Percentiles rank a stretch among this genome's conserved stretches.
Evolutionary conservation across 2,113 vertebrate species (phyloP).

Genomic region (Cichladusa arquata): DNA sequence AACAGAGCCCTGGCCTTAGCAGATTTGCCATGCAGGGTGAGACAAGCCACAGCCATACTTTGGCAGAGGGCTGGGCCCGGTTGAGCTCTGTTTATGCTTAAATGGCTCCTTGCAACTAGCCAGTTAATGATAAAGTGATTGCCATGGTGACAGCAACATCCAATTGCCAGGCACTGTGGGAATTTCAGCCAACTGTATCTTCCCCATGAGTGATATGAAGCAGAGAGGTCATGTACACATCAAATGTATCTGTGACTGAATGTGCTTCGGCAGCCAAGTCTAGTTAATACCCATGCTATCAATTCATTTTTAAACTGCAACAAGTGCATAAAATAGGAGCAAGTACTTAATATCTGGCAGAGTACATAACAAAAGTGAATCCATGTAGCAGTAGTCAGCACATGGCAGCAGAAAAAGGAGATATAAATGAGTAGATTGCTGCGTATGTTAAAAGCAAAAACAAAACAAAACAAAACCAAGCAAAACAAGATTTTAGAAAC

Average conservation of each 20-base stretch:
- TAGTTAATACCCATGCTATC: not conserved
- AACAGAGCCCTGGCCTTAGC: not conserved
- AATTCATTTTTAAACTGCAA: fast-evolving
- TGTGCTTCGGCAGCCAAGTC: not conserved
- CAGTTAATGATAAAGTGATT: not conserved
- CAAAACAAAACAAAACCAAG: not conserved
- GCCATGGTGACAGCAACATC: fast-evolving
- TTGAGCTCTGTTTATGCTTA: not conserved
- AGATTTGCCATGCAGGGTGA: fast-evolving
- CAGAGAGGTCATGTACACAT: not conserved
- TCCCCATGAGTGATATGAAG: not conserved
- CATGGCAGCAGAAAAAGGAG: not conserved
- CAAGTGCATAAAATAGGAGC: not conserved
- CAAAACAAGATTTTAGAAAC: not conserved
- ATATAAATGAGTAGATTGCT: not conserved
- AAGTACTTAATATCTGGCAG: not conserved
- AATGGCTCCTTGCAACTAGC: not conserved
- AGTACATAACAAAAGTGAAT: not conserved
- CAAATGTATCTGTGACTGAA: not conserved
- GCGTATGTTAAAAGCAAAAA: fast-evolving
- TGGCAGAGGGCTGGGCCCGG: fast-evolving
- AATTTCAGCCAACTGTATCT: not conserved
- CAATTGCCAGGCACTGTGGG: fast-evolving
- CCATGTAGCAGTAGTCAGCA: not conserved
- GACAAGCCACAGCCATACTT: not conserved